Evolutionary conservation across 2,113 vertebrate species (phyloP).

Genomic region (Eulacestoma nigropectus): DNA sequence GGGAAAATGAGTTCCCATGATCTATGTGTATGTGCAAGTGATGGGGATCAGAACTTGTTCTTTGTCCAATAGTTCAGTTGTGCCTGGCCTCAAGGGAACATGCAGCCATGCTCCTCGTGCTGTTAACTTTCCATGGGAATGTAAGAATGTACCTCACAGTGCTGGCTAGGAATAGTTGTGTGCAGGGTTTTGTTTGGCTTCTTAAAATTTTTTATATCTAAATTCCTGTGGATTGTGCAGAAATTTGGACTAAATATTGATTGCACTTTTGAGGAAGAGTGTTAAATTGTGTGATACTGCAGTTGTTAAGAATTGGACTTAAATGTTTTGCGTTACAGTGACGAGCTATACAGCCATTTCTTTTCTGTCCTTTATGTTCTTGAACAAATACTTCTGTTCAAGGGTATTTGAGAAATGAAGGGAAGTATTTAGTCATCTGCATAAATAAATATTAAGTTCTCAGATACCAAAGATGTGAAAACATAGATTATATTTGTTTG

Average conservation of each 20-base stretch:
- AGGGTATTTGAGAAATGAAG: not conserved
- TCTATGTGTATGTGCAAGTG: not conserved
- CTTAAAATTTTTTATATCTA: not conserved
- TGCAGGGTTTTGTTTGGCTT: not conserved
- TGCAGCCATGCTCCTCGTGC: not conserved
- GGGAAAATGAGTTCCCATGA: slow-evolving; percentile 32
- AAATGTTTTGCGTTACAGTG: not conserved
- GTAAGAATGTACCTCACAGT: not conserved
- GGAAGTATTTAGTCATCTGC: not conserved
- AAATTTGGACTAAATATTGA: not conserved
- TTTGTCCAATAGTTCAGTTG: not conserved
- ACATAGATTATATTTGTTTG: not conserved
- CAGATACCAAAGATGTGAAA: not conserved
- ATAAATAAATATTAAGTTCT: not conserved
- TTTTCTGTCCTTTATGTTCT: not conserved
- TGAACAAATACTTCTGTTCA: not conserved
- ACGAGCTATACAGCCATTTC: not conserved
- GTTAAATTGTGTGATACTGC: not conserved
- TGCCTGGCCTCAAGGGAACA: not conserved
- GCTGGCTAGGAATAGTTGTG: not conserved
- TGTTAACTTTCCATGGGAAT: not conserved
- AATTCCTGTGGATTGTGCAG: not conserved
- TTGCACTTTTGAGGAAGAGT: not conserved
- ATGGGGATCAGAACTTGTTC: not conserved
- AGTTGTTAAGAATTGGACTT: not conserved